phyloP scores from a whole-genome alignment of 2,113 vertebrate genomes.

The Mesitornis unicolor region DNA sequence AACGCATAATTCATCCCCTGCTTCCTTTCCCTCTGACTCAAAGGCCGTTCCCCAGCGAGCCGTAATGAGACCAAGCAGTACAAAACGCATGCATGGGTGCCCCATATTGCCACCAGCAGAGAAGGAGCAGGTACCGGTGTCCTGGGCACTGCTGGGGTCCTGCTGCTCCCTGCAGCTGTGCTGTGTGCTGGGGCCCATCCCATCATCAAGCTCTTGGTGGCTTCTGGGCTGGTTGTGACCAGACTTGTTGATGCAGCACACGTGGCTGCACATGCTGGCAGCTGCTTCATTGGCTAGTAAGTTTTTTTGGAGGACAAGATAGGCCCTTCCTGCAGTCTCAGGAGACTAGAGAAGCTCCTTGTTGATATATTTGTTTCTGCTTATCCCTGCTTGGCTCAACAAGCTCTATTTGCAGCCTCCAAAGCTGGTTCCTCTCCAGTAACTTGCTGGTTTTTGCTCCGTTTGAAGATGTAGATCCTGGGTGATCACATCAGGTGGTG shows the following conservation, averaged over 20 bases:
- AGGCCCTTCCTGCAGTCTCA: not conserved
- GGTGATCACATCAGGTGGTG: not conserved
- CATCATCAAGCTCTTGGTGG: not conserved
- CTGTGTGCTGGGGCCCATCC: fast-evolving
- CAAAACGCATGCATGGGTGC: not conserved
- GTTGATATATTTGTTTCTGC: not conserved
- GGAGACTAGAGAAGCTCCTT: not conserved
- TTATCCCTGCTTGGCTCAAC: not conserved
- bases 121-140: fast-evolving
- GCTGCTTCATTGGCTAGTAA: no score
- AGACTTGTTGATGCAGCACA: not conserved
- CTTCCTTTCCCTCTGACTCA: not conserved
- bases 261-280: not conserved
- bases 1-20: not conserved
- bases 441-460: not conserved
- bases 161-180: not conserved
- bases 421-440: not conserved
- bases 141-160: not conserved
- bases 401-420: not conserved
- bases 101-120: not conserved
- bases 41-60: not conserved
- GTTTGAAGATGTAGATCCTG: not conserved
- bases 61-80: fast-evolving
- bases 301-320: fast-evolving
- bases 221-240: not conserved